Evolutionary conservation across 2,797 vertebrate species (phyloP).

Genomic region (Clarias pachynema): DNA sequence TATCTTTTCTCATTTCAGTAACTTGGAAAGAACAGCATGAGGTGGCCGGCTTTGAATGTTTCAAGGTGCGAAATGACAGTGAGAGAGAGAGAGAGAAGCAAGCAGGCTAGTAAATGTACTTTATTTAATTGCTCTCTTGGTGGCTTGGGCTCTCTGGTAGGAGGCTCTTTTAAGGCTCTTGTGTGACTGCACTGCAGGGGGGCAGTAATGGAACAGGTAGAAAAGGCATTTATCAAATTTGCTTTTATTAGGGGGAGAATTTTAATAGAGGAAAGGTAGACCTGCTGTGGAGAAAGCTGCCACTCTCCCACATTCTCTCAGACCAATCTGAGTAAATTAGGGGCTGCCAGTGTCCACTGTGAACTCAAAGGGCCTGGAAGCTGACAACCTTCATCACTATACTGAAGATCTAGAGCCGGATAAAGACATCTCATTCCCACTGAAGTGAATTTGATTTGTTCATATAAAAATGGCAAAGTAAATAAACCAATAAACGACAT

Average conservation of each 20-base stretch:
- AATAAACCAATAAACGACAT: conserved; percentile 57
- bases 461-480: conserved; percentile 41
- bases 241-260: conserved; percentile 61
- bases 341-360: conserved; percentile 56
- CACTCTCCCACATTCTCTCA: conserved; percentile 46
- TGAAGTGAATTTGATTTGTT: conserved; percentile 40
- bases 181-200: conserved; percentile 57
- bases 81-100: conserved; percentile 39
- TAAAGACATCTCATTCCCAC: conserved; percentile 42
- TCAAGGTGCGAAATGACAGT: conserved; percentile 33
- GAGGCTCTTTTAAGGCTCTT: conserved; percentile 60
- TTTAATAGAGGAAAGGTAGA: conserved; percentile 61
- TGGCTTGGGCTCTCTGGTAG: conserved; percentile 49
- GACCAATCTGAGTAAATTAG: conserved; percentile 57
- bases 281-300: conserved; percentile 56
- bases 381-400: conserved; percentile 49
- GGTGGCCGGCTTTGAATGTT: conserved; percentile 37
- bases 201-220: conserved; percentile 61
- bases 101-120: conserved; percentile 54
- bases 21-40: conserved; percentile 50
- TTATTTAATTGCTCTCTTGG: conserved; percentile 62
- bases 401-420: conserved; percentile 39
- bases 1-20: conserved; percentile 40
- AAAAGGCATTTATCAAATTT: conserved; percentile 63
- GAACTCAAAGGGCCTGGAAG: conserved; percentile 38